Conservation (phyloP, 1,140 invertebrate genomes). For the Tachypleus tridentatus region DNA sequence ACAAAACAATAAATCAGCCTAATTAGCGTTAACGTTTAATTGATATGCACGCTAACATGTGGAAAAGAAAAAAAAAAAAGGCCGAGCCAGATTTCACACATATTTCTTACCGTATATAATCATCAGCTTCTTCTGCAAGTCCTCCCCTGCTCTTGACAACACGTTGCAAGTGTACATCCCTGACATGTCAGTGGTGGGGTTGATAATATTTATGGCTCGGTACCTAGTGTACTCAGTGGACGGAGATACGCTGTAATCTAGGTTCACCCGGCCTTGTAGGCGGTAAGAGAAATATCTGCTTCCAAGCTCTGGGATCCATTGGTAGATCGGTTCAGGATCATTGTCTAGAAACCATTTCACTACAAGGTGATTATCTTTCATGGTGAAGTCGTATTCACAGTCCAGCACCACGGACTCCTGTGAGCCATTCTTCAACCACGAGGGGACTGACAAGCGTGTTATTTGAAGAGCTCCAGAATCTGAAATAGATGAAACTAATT, state of each 20-base stretch:
- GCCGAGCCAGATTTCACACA: too few species aligned
- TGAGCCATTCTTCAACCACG: slow-evolving; percentile 49
- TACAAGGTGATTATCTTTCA: slow-evolving; percentile 44
- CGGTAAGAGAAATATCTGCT: slow-evolving; percentile 46
- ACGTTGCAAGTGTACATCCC: slow-evolving; percentile 65
- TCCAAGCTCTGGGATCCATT: slow-evolving; percentile 55
- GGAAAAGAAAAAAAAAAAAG: too few species aligned
- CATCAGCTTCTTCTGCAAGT: slow-evolving; percentile 51
- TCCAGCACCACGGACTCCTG: slow-evolving; percentile 54
- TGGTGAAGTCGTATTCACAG: slow-evolving; percentile 52
- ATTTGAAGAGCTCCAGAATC: slow-evolving; percentile 25
- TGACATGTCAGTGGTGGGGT: slow-evolving; percentile 56
- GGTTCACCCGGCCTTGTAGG: slow-evolving; percentile 51
- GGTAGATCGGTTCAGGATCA: slow-evolving; percentile 52
- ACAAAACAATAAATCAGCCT: too few species aligned
- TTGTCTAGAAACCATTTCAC: slow-evolving; percentile 68
- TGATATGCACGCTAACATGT: too few species aligned
- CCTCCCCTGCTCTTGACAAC: slow-evolving; percentile 56
- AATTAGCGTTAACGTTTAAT: too few species aligned
- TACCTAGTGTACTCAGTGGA: slow-evolving; percentile 54
- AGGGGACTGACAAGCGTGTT: slow-evolving; percentile 34
- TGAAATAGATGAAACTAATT: too few species aligned
- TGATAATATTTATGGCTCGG: slow-evolving; percentile 58
- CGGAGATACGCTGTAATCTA: slow-evolving; percentile 50
- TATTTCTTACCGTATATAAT: slow-evolving; percentile 43